Percentiles rank a stretch among this genome's conserved stretches.
Conservation (phyloP, 2,113 vertebrate species). For the Pitta sordida region DNA sequence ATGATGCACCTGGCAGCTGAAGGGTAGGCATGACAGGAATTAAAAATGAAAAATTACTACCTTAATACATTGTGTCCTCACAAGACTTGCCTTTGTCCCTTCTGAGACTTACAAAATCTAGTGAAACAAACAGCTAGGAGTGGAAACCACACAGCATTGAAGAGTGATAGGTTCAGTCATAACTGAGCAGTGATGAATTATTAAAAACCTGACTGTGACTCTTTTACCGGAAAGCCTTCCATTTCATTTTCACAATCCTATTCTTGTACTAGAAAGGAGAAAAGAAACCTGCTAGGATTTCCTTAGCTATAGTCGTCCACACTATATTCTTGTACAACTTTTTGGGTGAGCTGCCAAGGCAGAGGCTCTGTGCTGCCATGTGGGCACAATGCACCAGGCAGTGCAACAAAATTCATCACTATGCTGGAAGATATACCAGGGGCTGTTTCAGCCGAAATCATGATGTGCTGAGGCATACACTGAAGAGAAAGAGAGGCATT, state of each 20-base stretch:
- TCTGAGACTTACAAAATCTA: neutral
- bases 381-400: neutral
- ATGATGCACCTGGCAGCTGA: neutral
- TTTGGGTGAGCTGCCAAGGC: neutral
- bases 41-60: slow-evolving; percentile 36
- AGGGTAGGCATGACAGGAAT: slow-evolving; percentile 17
- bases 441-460: neutral
- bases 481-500: neutral
- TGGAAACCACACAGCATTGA: neutral
- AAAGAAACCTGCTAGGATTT: neutral
- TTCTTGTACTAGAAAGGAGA: neutral
- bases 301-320: neutral
- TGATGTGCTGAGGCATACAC: neutral
- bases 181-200: neutral
- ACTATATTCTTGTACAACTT: neutral
- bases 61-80: neutral
- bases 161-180: neutral
- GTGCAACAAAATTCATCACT: neutral
- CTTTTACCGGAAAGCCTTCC: neutral
- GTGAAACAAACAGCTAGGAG: neutral
- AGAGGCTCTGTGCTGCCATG: neutral
- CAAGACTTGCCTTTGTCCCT: neutral
- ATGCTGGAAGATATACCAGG: neutral
- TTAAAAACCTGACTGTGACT: neutral
- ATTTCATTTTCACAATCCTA: neutral